A percentile compares a stretch with the other conserved stretches of the same genome.
These are phyloP conservation scores for Ophiothrix spiculata DNA, from an alignment of 35 echinoderm and acorn worm species.

Conservation along the genomic window DNA sequence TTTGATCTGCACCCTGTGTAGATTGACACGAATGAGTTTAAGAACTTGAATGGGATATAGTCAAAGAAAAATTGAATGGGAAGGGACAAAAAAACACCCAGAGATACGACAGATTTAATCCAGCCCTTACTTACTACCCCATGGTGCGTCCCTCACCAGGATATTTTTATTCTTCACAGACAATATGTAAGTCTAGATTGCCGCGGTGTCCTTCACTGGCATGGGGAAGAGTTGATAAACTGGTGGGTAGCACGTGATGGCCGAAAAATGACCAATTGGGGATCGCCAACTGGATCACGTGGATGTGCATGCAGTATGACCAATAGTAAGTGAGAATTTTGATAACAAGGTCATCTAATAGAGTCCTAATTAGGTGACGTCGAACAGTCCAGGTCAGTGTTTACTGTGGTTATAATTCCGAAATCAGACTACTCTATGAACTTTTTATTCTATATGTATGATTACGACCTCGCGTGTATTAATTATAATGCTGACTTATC, in stretches of 20 bases:
- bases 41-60: neutral
- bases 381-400: no score
- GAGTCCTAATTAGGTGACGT: no score
- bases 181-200: neutral
- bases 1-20: no score
- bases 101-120: no score
- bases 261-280: neutral
- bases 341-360: no score
- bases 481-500: no score
- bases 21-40: neutral
- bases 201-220: neutral
- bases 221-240: neutral
- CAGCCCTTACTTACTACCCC: no score
- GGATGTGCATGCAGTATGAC: neutral
- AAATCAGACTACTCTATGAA: no score
- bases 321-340: neutral
- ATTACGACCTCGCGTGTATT: no score
- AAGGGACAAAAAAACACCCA: neutral
- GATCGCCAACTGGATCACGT: neutral
- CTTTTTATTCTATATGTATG: no score
- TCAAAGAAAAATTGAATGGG: neutral
- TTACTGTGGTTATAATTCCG: no score
- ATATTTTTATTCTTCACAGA: neutral
- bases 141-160: neutral
- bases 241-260: slow-evolving; percentile 6